A percentile compares a stretch with the other conserved stretches of the same genome.
These are phyloP conservation scores for Pipistrellus nathusii DNA, from an alignment of 2,797 vertebrate genomes.

Conservation along the genomic window DNA sequence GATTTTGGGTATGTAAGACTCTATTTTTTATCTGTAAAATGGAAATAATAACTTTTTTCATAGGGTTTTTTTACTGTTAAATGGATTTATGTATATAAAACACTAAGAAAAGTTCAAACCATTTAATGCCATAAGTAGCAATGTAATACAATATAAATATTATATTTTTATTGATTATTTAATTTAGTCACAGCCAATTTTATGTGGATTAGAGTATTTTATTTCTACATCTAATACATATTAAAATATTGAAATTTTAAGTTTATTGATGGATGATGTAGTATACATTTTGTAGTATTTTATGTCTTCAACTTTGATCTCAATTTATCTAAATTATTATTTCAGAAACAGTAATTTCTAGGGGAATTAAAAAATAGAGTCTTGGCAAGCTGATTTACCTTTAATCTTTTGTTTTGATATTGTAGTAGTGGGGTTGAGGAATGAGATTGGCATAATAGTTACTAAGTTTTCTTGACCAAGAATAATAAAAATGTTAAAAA, in stretches of 20 bases:
- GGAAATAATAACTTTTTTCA: constrained; percentile 16
- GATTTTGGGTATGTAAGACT: not conserved
- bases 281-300: constrained; percentile 16
- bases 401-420: constrained; percentile 12
- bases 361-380: constrained; percentile 6
- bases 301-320: constrained; percentile 35
- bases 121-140: not conserved
- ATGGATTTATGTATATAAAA: constrained; percentile 9
- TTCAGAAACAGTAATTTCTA: constrained; percentile 15
- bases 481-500: constrained; percentile 40
- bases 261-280: constrained; percentile 10
- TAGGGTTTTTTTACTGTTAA: constrained; percentile 22
- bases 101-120: not conserved
- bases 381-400: not conserved
- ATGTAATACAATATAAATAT: constrained; percentile 2
- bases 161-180: constrained; percentile 36
- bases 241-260: constrained; percentile 21
- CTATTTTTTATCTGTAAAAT: not conserved
- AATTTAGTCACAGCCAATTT: constrained; percentile 21
- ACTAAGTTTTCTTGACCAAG: constrained; percentile 11
- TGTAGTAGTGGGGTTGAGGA: not conserved
- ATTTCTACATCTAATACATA: not conserved
- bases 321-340: constrained; percentile 16
- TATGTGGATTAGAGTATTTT: constrained; percentile 42
- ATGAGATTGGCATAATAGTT: constrained; percentile 3